Base-by-base conservation (phyloP, 1,140 invertebrate genomes). In the Melitaea cinxia region DNA sequence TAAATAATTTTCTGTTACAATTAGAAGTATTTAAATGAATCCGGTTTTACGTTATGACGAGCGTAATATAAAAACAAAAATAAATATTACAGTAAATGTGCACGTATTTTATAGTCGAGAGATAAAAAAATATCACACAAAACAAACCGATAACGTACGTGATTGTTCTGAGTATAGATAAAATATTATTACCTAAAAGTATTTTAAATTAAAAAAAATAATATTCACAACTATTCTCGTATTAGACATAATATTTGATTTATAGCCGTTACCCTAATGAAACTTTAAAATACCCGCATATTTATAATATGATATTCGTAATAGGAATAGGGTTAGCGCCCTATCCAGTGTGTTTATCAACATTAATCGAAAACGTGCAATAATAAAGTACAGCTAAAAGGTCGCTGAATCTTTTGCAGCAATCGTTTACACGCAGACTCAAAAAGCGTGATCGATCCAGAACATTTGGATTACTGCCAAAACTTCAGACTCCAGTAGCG, bases 361-460 rank as follows among this genome's bases (percentile, higher is more conserved):
- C 9, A 23, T 5, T 4, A 23, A 47, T 24, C 10, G 19, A 47
- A 47, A 10, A 47, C 14, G 3, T 9, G 42, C 17, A 47, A 47
- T 9, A 23, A 23, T 42, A 47, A 23, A 23, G 21, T 42, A 23
- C 12, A n/a, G n/a, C n/a, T 21, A 47, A 21, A 47, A 47, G 42
- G 66, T 64, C 65, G 67, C 59, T 68, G 65, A 77, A 78, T 69
- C 67, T 61, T 77, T 75, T 80, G 61, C 68, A 78, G 75, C 80
- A 73, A 81, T 77, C 59, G 69, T 79, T 77, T 52, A 73, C 70
- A 82, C 80, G 81, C 77, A 82, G 78, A 74, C 72, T 75, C 78
- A 70, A 77, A 80, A 73, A 76, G 71, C 77, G 71, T 82, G 75
- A 88, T 88, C 83, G 83, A 86, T 88, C 76, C 85, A 83, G 75